Conservation (phyloP, 1,140 invertebrate genomes). For the Adelges cooleyi region DNA sequence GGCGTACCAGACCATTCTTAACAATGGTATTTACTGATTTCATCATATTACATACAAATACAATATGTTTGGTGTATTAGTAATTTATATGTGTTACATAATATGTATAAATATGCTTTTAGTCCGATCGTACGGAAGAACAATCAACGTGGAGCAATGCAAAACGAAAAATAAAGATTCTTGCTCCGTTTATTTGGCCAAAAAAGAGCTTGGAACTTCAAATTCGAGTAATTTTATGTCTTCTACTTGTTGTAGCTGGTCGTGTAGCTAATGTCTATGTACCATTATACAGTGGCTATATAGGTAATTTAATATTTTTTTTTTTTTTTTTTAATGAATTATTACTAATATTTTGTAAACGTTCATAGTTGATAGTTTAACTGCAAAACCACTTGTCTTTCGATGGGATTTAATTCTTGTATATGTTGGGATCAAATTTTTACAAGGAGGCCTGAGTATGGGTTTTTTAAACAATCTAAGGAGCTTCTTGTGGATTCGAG, state of each 20-base stretch:
- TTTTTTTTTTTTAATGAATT: constrained; percentile 8
- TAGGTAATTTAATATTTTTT: constrained; percentile 39
- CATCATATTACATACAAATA: background rate
- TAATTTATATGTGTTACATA: too few relatives aligned
- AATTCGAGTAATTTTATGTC: constrained; percentile 69
- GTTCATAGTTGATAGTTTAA: constrained; percentile 60
- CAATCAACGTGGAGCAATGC: constrained; percentile 66
- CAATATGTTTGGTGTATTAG: background rate
- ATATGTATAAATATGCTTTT: too few relatives aligned
- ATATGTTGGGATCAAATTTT: constrained; percentile 77
- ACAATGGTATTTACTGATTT: background rate
- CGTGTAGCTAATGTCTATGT: constrained; percentile 86
- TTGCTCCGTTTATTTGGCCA: constrained; percentile 91
- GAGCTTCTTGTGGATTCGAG: constrained; percentile 84
- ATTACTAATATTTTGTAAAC: constrained; percentile 15
- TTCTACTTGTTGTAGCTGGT: constrained; percentile 61
- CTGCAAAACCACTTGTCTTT: constrained; percentile 45
- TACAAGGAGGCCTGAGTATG: constrained; percentile 87
- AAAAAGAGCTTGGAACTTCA: constrained; percentile 66
- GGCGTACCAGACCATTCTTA: constrained; percentile 9
- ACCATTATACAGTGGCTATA: constrained; percentile 84
- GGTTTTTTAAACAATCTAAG: constrained; percentile 84
- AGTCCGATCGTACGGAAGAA: constrained; percentile 27
- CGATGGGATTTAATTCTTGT: constrained; percentile 82
- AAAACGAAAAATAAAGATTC: constrained; percentile 62